A percentile compares a stretch with the other conserved stretches of the same genome.
phyloP scores from a whole-genome alignment of 2,797 vertebrate species.

The Syndactyla subalaris region DNA sequence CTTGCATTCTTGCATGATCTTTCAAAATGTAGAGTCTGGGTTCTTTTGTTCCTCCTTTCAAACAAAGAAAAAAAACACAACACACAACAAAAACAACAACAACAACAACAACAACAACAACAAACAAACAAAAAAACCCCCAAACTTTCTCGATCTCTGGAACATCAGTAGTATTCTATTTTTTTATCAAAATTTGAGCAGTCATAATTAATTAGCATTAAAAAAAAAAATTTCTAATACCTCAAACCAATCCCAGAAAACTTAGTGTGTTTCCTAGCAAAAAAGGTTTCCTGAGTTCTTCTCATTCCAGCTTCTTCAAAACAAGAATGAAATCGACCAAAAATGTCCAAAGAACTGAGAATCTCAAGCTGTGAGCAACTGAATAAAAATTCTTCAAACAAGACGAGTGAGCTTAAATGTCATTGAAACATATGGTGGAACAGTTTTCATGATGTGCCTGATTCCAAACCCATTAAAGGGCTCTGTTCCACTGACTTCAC shows the following conservation, averaged over 20 bases:
- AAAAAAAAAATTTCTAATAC: not conserved
- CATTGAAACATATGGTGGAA: slow-evolving; percentile 37
- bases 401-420: not conserved
- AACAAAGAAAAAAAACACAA: not conserved
- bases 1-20: not conserved
- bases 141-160: not conserved
- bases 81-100: not conserved
- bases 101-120: not conserved
- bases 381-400: slow-evolving; percentile 7
- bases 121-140: not conserved
- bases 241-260: not conserved
- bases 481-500: slow-evolving; percentile 39
- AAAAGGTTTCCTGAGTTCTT: not conserved
- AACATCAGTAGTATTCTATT: not conserved
- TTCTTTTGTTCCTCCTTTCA: not conserved
- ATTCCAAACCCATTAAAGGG: slow-evolving; percentile 28
- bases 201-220: not conserved
- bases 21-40: not conserved
- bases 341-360: not conserved
- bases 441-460: not conserved
- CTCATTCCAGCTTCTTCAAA: not conserved
- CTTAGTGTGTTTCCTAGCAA: not conserved
- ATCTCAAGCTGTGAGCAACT: slow-evolving; percentile 26
- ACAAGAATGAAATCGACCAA: not conserved
- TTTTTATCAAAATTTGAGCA: not conserved